A percentile compares a stretch with the other conserved stretches of the same genome.
phyloP scores from a whole-genome alignment of 1,140 invertebrate species.

The Camponotus pennsylvanicus region DNA sequence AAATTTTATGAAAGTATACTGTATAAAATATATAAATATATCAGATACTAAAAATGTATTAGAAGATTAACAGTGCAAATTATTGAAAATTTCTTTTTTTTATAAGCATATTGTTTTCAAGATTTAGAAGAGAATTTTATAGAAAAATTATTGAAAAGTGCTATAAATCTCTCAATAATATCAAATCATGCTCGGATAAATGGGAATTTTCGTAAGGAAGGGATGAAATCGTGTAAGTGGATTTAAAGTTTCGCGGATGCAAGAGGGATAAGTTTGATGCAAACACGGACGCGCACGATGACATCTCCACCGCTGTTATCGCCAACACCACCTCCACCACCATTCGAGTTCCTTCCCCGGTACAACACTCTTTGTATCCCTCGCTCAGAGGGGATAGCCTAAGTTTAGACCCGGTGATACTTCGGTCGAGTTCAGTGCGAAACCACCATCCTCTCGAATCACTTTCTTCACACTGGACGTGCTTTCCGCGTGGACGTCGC shows the following conservation, averaged over 20 bases:
- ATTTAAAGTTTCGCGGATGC: not conserved
- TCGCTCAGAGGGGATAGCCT: constrained; percentile 63
- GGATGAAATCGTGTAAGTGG: not conserved
- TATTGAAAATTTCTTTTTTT: not conserved
- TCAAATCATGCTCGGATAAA: not conserved
- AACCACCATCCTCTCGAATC: constrained; percentile 67
- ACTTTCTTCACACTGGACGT: constrained; percentile 54
- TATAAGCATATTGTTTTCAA: not conserved
- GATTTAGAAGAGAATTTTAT: not conserved
- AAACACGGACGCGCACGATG: not conserved
- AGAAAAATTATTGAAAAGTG: not conserved
- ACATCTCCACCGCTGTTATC: not conserved
- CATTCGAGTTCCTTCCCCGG: constrained; percentile 43
- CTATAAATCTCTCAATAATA: not conserved
- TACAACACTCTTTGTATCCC: constrained; percentile 47
- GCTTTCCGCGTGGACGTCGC: not conserved
- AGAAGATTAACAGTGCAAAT: not conserved
- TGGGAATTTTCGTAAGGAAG: not conserved
- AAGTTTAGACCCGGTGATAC: constrained; percentile 68
- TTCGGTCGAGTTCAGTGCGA: constrained; percentile 65
- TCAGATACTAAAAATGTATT: too few relatives aligned
- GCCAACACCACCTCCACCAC: not conserved
- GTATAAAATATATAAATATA: too few relatives aligned
- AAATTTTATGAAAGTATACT: too few relatives aligned
- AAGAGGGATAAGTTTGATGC: constrained; percentile 25